phyloP scores from a whole-genome alignment of 2,888 invertebrate species.

The Volucella bombylans region DNA sequence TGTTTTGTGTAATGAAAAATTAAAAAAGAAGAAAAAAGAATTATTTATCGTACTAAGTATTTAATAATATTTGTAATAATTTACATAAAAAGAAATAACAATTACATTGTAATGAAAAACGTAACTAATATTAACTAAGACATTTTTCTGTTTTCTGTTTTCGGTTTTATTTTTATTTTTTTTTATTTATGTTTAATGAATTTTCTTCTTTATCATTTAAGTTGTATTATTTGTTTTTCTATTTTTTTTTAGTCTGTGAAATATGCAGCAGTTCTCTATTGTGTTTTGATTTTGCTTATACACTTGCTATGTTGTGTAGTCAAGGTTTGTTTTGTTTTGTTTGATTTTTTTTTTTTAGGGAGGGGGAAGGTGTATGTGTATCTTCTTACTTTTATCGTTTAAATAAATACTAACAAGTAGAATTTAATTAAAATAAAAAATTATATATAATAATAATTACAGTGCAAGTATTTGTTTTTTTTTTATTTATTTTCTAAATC shows the following conservation, averaged over 20 bases:
- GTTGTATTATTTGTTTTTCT: slow-evolving; percentile 4
- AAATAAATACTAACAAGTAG: slow-evolving; percentile 66
- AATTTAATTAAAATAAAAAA: slow-evolving; percentile 53
- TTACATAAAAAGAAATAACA: slow-evolving; percentile 74
- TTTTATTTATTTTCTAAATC: slow-evolving; percentile 55
- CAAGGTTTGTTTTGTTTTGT: slow-evolving; percentile 1
- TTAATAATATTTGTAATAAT: slow-evolving; percentile 70
- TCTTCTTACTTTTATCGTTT: slow-evolving; percentile 33
- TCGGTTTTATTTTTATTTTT: slow-evolving; percentile 30
- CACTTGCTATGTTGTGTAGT: too few species aligned
- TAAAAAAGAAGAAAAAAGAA: slow-evolving; percentile 22
- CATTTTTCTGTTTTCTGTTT: slow-evolving; percentile 32
- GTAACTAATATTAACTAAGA: slow-evolving; percentile 72
- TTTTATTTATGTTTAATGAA: slow-evolving; percentile 12
- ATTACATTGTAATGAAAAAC: slow-evolving; percentile 74
- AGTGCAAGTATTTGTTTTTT: slow-evolving; percentile 60
- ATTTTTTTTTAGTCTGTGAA: slow-evolving; percentile 22
- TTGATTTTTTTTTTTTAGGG: slow-evolving; percentile 15
- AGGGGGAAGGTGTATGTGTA: slow-evolving; percentile 18
- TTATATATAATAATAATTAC: slow-evolving; percentile 58
- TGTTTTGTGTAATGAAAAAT: slow-evolving; percentile 1
- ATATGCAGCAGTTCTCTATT: slow-evolving; percentile 17
- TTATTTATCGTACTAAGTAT: slow-evolving; percentile 69
- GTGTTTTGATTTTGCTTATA: slow-evolving; percentile 17
- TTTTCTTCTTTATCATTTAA: slow-evolving; percentile 17